Evolutionary conservation across 2,888 invertebrate species (phyloP), one percentile per base, ranked within the genome.

Genomic region (Oligia latruncula): DNA sequence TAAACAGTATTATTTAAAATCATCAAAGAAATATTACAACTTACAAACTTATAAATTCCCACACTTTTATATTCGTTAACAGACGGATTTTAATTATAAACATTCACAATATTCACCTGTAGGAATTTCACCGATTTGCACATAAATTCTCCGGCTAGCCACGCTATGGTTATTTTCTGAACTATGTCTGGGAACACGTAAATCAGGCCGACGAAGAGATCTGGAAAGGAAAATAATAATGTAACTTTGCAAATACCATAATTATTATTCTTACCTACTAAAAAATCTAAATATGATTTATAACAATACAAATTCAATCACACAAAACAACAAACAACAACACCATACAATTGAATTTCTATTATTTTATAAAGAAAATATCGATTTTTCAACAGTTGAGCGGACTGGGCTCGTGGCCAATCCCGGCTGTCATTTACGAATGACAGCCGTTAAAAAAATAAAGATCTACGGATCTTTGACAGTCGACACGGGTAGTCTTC

Each of bases 161-260:
- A 99, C 4, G 98, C 98, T 78, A 99, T 98, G 4, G 99, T 99
- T 83, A 98, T 98, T 92, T 98, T 98, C 98, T 99, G 99, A 78
- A 98, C 97, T 82, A 99, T 99, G 92, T 99, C 99, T 20, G 98
- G 99, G 84, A 98, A 97, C 60, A 99, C 99, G 94, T 98, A 98
- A 92, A 99, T 98, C 78, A 99, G 95, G 29, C 99, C 99, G 78
- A 99, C 99, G 86, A 98, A 98, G 74, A 99, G 97, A 97, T 99
- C 99, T 99, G 97, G 43, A 97, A 81, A 35, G 23, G 9, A 79
- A 20, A 49, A 23, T 15, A 20, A 3, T 43, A 20, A 9, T 81
- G 0, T 52, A 65, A 73, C 2, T n/a, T 4, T n/a, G 9, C 2
- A 43, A 11, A 29, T 40, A 40, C 40, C 40, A 40, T 40, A 29